Conservation (phyloP, 2,888 invertebrate species). For the Callosobruchus maculatus region DNA sequence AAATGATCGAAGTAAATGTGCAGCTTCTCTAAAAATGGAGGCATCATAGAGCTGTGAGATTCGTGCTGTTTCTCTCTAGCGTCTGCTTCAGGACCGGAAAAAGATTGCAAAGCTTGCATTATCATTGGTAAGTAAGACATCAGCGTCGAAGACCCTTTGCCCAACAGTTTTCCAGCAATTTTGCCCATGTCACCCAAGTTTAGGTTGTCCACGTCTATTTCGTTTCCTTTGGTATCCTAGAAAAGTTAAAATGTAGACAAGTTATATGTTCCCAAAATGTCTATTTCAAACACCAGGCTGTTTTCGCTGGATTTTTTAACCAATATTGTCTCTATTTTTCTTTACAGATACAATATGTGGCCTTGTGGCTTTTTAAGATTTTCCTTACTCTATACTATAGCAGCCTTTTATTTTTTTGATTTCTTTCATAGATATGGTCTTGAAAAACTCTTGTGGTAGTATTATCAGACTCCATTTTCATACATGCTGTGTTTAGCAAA, state of each 20-base stretch:
- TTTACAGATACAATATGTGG: too few relatives aligned
- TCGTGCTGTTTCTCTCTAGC: conserved; percentile 62
- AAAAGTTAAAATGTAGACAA: neutral
- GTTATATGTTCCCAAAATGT: too few relatives aligned
- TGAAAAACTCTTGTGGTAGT: too few relatives aligned
- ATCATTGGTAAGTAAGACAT: conserved; percentile 64
- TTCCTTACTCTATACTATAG: too few relatives aligned
- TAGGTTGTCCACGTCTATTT: neutral
- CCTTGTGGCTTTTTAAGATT: too few relatives aligned
- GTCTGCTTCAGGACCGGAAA: conserved; percentile 58
- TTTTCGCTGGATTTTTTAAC: too few relatives aligned
- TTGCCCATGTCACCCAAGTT: conserved; percentile 16
- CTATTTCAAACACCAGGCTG: too few relatives aligned
- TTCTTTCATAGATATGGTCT: too few relatives aligned
- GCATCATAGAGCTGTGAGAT: conserved; percentile 68
- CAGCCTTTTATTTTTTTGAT: too few relatives aligned
- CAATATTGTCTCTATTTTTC: too few relatives aligned
- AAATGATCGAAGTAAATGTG: conserved; percentile 78
- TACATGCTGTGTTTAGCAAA: too few relatives aligned
- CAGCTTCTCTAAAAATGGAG: conserved; percentile 64
- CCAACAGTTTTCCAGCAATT: conserved; percentile 2
- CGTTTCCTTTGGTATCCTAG: neutral
- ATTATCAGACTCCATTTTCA: too few relatives aligned
- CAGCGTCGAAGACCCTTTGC: conserved; percentile 3
- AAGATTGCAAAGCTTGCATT: conserved; percentile 61